Conservation (phyloP, 2,797 vertebrate genomes). For the Rhincodon typus region DNA sequence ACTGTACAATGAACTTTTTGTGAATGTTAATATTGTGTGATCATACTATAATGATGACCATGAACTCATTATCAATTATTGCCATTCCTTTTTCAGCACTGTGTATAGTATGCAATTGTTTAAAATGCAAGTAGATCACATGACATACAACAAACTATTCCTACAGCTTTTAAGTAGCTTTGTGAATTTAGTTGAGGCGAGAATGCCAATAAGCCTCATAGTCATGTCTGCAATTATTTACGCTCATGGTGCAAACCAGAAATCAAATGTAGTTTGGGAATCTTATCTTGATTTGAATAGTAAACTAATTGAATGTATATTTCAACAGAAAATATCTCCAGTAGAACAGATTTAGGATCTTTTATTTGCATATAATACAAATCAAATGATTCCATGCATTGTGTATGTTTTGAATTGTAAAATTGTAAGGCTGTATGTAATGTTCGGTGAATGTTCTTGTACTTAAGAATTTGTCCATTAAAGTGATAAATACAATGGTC, state of each 20-base stretch:
- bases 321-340: background rate
- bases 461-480: background rate
- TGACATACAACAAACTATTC: background rate
- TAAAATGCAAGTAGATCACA: slow-evolving; percentile 13
- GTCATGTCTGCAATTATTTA: background rate
- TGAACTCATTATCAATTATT: background rate
- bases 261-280: background rate
- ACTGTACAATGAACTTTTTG: slow-evolving; percentile 9
- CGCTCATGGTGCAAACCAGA: background rate
- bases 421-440: slow-evolving; percentile 10
- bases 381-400: slow-evolving; percentile 3
- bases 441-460: slow-evolving; percentile 17
- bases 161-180: slow-evolving; percentile 1
- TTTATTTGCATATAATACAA: background rate
- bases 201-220: background rate
- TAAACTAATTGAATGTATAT: background rate
- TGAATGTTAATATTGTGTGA: slow-evolving; percentile 17
- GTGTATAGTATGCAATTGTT: background rate
- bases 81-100: slow-evolving; percentile 4
- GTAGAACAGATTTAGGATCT: slow-evolving; percentile 11
- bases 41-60: background rate
- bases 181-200: background rate
- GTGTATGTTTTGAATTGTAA: slow-evolving; percentile 14
- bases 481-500: slow-evolving; percentile 3
- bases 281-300: background rate